A percentile compares a stretch with the other conserved stretches of the same genome.
Conservation (phyloP, 2,888 invertebrate species). For the Malthinus seriepunctatus region DNA sequence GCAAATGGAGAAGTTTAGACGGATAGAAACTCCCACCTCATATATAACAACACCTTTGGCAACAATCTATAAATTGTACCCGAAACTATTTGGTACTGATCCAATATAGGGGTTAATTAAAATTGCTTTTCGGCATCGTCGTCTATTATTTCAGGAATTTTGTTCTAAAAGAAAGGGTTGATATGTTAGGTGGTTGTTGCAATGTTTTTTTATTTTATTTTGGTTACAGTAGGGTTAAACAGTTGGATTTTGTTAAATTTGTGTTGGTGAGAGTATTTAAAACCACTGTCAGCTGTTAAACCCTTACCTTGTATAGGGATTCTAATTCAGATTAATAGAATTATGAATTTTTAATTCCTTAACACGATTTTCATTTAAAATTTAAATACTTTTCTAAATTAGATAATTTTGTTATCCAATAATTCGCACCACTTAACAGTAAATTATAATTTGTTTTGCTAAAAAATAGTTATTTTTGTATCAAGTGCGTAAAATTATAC, state of each 20-base stretch:
- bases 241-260: slow-evolving; percentile 16
- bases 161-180: slow-evolving; percentile 9
- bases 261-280: slow-evolving; percentile 14
- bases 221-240: slow-evolving; percentile 3
- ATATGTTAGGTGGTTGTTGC: slow-evolving; percentile 16
- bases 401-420: too few species aligned
- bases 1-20: slow-evolving; percentile 24
- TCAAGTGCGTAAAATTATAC: too few species aligned
- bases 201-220: slow-evolving; percentile 7
- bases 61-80: slow-evolving; percentile 30
- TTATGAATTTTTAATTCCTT: too few species aligned
- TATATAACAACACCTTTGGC: slow-evolving; percentile 33
- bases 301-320: neutral
- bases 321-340: too few species aligned
- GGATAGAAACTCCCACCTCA: slow-evolving; percentile 28
- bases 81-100: slow-evolving; percentile 21
- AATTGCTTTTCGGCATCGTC: slow-evolving; percentile 26
- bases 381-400: too few species aligned
- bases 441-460: too few species aligned
- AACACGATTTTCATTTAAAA: too few species aligned
- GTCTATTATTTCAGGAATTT: slow-evolving; percentile 17
- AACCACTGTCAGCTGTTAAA: slow-evolving; percentile 19
- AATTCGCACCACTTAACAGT: too few species aligned
- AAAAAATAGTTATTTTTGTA: too few species aligned
- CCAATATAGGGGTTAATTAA: slow-evolving; percentile 29